phyloP scores from a whole-genome alignment of 2,888 invertebrate genomes.

The Platycheirus albimanus region DNA sequence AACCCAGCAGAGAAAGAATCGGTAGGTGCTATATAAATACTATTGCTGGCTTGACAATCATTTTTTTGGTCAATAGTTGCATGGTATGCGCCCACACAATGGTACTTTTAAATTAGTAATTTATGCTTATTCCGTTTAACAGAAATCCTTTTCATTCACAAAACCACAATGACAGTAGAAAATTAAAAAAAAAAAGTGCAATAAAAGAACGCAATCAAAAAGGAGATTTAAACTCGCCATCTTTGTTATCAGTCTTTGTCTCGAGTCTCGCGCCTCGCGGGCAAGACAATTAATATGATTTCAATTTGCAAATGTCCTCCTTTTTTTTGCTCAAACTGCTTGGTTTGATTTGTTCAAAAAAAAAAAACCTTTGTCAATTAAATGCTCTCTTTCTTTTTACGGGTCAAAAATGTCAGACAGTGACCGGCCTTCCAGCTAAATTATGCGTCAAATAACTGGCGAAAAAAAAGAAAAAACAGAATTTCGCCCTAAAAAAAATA shows the following conservation, averaged over 20 bases:
- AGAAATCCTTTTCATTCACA: background rate
- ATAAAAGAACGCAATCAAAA: conserved; percentile 29
- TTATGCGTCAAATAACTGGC: conserved; percentile 1
- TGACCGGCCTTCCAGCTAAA: conserved; percentile 59
- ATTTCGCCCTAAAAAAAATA: background rate
- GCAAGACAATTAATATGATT: conserved; percentile 11
- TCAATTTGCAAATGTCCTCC: conserved; percentile 9
- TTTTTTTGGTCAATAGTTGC: no score
- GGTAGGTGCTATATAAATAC: no score
- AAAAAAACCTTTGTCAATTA: conserved; percentile 41
- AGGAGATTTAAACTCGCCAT: conserved; percentile 43
- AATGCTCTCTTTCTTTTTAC: conserved; percentile 16
- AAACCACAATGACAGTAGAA: background rate
- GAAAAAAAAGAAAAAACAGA: conserved; percentile 4
- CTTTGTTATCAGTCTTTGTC: background rate
- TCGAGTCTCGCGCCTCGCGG: background rate
- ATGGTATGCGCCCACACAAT: no score
- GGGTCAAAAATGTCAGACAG: conserved; percentile 43
- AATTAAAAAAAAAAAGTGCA: conserved; percentile 1
- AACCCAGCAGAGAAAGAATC: no score
- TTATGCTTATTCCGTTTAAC: no score
- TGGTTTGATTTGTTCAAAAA: background rate
- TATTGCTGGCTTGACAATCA: no score
- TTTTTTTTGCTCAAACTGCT: background rate
- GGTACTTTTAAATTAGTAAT: no score